phyloP scores from a whole-genome alignment of 2,797 vertebrate species.

The Paramormyrops hopkinsi region DNA sequence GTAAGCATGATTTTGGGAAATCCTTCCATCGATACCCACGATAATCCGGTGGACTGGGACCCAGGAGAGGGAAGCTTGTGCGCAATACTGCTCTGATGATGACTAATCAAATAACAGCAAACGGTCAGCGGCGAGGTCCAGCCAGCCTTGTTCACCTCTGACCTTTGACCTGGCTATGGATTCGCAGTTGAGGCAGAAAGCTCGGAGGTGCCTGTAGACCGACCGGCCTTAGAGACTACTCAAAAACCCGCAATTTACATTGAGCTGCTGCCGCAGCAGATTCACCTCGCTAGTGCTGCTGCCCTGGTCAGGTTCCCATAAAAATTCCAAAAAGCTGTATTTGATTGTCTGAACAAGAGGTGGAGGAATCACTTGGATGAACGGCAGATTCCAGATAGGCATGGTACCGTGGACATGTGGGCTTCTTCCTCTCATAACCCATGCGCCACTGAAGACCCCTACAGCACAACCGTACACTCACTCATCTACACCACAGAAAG shows the following conservation, averaged over 20 bases:
- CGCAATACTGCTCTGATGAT: background rate
- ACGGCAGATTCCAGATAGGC: background rate
- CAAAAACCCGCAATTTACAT: slow-evolving; percentile 4
- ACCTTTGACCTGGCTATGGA: background rate
- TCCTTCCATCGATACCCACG: background rate
- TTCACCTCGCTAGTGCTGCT: background rate
- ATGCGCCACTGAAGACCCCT: background rate
- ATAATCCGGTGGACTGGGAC: background rate
- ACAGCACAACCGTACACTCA: background rate
- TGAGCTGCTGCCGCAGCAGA: background rate
- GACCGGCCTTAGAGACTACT: background rate
- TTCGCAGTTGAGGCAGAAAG: background rate
- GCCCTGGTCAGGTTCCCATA: background rate
- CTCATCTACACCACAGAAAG: background rate
- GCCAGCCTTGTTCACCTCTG: background rate
- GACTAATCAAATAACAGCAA: background rate
- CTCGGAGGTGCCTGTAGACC: background rate
- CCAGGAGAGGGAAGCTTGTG: too few species aligned
- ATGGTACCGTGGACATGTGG: background rate
- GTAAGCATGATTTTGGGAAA: slow-evolving; percentile 25
- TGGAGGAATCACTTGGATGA: background rate
- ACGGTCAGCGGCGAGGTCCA: background rate
- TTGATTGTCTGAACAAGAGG: background rate
- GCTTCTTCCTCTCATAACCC: background rate
- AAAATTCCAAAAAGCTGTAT: background rate